Base-by-base conservation (phyloP, 1,140 invertebrate genomes). In the Dendroctonus valens region DNA sequence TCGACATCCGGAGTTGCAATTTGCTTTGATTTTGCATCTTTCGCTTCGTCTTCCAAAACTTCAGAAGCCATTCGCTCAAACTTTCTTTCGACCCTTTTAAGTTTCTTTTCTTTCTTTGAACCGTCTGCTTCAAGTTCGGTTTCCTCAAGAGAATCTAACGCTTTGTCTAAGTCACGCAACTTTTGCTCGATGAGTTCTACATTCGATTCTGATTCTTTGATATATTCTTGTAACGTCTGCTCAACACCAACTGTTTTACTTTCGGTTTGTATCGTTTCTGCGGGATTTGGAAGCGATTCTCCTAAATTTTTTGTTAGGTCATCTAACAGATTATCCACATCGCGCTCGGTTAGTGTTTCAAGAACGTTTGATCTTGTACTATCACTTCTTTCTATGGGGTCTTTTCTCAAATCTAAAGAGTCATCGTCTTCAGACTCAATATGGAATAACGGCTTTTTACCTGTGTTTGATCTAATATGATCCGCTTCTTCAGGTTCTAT, bases 31-130 rank as follows among this genome's bases (percentile, higher is more conserved):
- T 80, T 79, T 0, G 73, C 73, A 14, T 70, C 75, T 64, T 69
- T 67, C 44, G 42, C 57, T 61, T 75, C 75, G 65, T 68, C 72
- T 51, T 77, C 78, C 57, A 75, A 72, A 48, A 65, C 65, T 65
- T 75, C 70, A 8, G 82, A 82, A 64, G 83, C 82, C 78, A 86
- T 80, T 70, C 83, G 77, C 75, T 84, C 82, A 73, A 86, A 85
- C 74, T 83, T 82, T 55, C 81, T 76, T 71, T 85, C 84, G 49
- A 85, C 81, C 64, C 82, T 78, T 70, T 76, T 77, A 40, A 77
- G 70, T 74, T 79, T 79, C 39, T 76, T 74, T 54, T 77, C 80
- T 49, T 66, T 68, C 72, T 70, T 71, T 60, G 73, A 72, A 48
- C 72, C 70, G 12, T 59, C 59, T 26, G 3, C 26, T 15, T 59